Evolutionary conservation across 2,888 invertebrate genomes (phyloP).

Genomic region (Dascillus cervinus): DNA sequence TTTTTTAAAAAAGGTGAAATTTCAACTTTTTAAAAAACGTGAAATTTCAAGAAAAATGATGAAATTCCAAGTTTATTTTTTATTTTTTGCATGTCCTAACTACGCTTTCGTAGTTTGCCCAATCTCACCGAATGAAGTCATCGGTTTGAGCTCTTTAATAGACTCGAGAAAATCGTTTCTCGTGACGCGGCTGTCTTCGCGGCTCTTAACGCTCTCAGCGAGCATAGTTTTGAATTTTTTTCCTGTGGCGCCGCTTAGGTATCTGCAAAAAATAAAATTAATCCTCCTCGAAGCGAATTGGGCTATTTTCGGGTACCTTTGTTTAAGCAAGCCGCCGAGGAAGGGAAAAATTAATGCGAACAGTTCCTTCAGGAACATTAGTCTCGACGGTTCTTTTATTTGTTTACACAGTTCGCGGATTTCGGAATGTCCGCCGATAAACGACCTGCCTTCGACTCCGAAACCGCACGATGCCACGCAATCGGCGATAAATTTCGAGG

Average conservation of each 20-base stretch:
- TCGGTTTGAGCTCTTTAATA: constrained; percentile 31
- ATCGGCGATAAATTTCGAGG: constrained; percentile 38
- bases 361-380: too few relatives aligned
- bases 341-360: too few relatives aligned
- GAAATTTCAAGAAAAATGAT: too few relatives aligned
- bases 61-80: too few relatives aligned
- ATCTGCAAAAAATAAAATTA: constrained; percentile 4
- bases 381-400: background rate
- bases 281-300: too few relatives aligned
- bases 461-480: constrained; percentile 41
- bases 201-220: constrained; percentile 31
- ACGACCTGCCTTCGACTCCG: constrained; percentile 38
- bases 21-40: too few relatives aligned
- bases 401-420: background rate
- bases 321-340: too few relatives aligned
- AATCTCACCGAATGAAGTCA: too few relatives aligned
- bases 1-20: too few relatives aligned
- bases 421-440: constrained; percentile 18
- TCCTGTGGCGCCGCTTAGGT: constrained; percentile 16
- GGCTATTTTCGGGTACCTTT: too few relatives aligned
- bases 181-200: constrained; percentile 35
- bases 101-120: too few relatives aligned
- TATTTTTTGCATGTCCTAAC: too few relatives aligned
- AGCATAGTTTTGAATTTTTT: constrained; percentile 33
- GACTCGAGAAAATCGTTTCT: constrained; percentile 41